phyloP scores from a whole-genome alignment of 2,888 invertebrate genomes.

The Nephrocerus scutellatus region DNA sequence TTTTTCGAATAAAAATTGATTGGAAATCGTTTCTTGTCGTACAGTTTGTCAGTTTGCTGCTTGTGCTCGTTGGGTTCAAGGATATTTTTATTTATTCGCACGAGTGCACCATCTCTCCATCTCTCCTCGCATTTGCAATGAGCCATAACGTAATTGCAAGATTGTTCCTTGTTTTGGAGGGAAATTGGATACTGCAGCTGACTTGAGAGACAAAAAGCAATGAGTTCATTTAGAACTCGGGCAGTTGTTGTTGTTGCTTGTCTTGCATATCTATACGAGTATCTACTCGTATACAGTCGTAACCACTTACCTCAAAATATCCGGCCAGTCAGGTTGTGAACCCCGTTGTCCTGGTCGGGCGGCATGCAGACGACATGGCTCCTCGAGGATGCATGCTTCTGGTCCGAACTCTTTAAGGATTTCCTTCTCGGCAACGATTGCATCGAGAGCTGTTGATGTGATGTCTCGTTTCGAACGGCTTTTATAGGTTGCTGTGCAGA shows the following conservation, averaged over 20 bases:
- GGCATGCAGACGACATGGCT: conserved; percentile 57
- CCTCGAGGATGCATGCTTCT: conserved; percentile 70
- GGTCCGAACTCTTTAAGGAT: conserved; percentile 69
- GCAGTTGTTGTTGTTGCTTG: too few relatives aligned
- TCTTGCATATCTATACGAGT: too few relatives aligned
- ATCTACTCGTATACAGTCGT: too few relatives aligned
- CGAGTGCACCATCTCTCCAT: too few relatives aligned
- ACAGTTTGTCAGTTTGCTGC: conserved; percentile 26
- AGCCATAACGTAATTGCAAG: conserved; percentile 27
- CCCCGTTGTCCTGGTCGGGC: conserved; percentile 40
- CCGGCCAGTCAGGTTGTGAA: conserved; percentile 60
- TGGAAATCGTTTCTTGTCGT: conserved; percentile 48
- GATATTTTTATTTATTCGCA: too few relatives aligned
- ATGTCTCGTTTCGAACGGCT: conserved; percentile 56
- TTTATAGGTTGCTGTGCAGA: conserved; percentile 61
- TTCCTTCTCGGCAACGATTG: conserved; percentile 69
- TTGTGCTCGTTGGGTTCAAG: conserved; percentile 14
- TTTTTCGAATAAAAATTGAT: conserved; percentile 46
- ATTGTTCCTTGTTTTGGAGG: too few relatives aligned
- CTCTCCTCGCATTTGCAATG: conserved; percentile 26
- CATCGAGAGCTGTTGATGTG: conserved; percentile 53
- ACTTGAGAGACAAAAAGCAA: background rate
- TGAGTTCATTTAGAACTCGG: too few relatives aligned
- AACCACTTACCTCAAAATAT: conserved; percentile 64
- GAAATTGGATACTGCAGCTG: background rate